Evolutionary conservation across 23 tunicate species (phyloP).

Genomic region (Clavelina lepadiformis): DNA sequence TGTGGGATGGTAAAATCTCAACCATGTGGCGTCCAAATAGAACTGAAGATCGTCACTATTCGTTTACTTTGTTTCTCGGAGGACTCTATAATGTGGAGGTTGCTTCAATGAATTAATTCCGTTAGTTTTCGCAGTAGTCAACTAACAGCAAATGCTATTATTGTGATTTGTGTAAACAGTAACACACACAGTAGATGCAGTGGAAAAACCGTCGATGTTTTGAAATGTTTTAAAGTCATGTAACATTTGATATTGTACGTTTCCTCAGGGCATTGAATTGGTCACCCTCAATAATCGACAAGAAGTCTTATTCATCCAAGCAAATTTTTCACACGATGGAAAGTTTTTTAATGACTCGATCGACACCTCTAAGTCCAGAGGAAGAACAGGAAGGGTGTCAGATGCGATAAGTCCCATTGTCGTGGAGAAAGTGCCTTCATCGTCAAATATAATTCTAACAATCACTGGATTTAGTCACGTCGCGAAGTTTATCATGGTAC

Average conservation of each 20-base stretch:
- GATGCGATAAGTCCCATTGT: background rate
- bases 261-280: too few relatives aligned
- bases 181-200: too few relatives aligned
- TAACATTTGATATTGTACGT: too few relatives aligned
- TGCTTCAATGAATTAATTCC: background rate
- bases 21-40: conserved; percentile 38
- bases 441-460: too few relatives aligned
- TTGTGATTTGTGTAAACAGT: too few relatives aligned
- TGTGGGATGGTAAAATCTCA: conserved; percentile 47
- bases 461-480: conserved; percentile 11
- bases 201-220: too few relatives aligned
- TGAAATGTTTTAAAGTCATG: too few relatives aligned
- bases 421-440: background rate
- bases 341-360: conserved; percentile 11
- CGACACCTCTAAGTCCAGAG: background rate
- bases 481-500: conserved; percentile 58
- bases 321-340: conserved; percentile 30
- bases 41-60: conserved; percentile 14
- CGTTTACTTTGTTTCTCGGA: conserved; percentile 30
- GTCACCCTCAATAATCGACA: too few relatives aligned
- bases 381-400: background rate
- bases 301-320: too few relatives aligned
- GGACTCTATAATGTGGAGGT: conserved; percentile 47
- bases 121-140: background rate
- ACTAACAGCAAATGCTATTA: too few relatives aligned